These are phyloP conservation scores for Fragum sueziense DNA, from an alignment of 2,888 invertebrate species.

Conservation along the genomic window DNA sequence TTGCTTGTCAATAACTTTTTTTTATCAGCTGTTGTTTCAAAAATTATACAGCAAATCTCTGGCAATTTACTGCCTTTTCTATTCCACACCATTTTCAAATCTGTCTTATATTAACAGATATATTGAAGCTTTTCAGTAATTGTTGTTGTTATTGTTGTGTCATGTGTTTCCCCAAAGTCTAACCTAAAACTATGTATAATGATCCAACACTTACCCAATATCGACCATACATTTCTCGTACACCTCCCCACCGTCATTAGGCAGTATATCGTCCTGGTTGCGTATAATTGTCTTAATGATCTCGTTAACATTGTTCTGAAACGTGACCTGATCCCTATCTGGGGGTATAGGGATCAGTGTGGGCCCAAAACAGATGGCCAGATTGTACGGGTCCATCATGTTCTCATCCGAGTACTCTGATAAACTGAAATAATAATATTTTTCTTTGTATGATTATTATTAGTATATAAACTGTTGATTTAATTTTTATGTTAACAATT, in stretches of 20 bases:
- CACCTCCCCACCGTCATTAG: slow-evolving; percentile 77
- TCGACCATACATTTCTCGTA: slow-evolving; percentile 84
- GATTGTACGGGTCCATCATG: slow-evolving; percentile 99
- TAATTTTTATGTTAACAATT: too few relatives aligned
- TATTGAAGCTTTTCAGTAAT: too few relatives aligned
- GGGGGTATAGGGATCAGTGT: slow-evolving; percentile 97
- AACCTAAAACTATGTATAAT: too few relatives aligned
- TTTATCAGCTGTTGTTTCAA: too few relatives aligned
- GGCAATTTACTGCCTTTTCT: too few relatives aligned
- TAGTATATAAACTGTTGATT: too few relatives aligned
- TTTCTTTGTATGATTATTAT: too few relatives aligned
- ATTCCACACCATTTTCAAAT: too few relatives aligned
- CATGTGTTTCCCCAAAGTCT: slow-evolving; percentile 95
- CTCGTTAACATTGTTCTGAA: slow-evolving; percentile 96
- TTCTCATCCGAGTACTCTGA: slow-evolving; percentile 96
- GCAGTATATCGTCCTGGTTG: slow-evolving; percentile 91
- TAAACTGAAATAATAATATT: slow-evolving; percentile 86
- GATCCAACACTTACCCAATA: slow-evolving; percentile 86
- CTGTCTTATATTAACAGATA: too few relatives aligned
- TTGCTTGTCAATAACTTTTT: too few relatives aligned
- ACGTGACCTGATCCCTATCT: slow-evolving; percentile 95
- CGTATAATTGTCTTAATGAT: slow-evolving; percentile 96
- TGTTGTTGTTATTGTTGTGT: slow-evolving; percentile 97
- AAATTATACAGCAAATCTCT: too few relatives aligned
- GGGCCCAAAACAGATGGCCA: slow-evolving; percentile 98